Conservation (phyloP, 37 sponge, comb jelly and placozoan genomes). For the Hexactinellida sp. region DNA sequence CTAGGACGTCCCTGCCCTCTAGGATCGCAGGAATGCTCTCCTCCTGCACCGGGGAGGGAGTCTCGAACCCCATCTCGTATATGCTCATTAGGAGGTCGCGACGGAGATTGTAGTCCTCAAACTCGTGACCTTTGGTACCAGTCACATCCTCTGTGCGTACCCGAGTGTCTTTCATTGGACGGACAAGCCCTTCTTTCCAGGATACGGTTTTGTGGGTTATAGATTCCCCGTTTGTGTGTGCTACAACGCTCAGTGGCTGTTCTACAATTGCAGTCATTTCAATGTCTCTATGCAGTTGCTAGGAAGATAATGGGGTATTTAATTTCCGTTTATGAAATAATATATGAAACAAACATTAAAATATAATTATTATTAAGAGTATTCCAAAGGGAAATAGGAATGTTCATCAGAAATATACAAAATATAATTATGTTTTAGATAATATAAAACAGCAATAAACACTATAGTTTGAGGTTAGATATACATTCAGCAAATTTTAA, state of each 20-base stretch:
- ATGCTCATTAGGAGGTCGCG: conserved; percentile 94
- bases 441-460: too few relatives aligned
- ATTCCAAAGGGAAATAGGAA: too few relatives aligned
- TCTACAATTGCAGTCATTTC: not conserved
- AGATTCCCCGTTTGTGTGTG: not conserved
- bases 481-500: too few relatives aligned
- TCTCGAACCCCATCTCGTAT: conserved; percentile 92
- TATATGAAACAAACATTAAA: too few relatives aligned
- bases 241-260: not conserved
- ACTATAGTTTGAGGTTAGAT: too few relatives aligned
- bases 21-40: conserved; percentile 89
- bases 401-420: too few relatives aligned
- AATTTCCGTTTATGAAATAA: too few relatives aligned
- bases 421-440: too few relatives aligned
- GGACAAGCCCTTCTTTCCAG: not conserved
- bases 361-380: too few relatives aligned
- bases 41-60: conserved; percentile 95
- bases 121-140: conserved; percentile 82
- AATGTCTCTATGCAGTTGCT: not conserved
- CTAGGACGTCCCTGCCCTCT: conserved; percentile 78
- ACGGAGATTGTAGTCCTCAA: conserved; percentile 92
- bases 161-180: not conserved
- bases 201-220: not conserved
- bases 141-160: conserved; percentile 70
- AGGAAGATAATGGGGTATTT: too few relatives aligned